These are phyloP conservation scores for Erebia epiphron DNA, from an alignment of 2,888 invertebrate genomes.

Conservation along the genomic window DNA sequence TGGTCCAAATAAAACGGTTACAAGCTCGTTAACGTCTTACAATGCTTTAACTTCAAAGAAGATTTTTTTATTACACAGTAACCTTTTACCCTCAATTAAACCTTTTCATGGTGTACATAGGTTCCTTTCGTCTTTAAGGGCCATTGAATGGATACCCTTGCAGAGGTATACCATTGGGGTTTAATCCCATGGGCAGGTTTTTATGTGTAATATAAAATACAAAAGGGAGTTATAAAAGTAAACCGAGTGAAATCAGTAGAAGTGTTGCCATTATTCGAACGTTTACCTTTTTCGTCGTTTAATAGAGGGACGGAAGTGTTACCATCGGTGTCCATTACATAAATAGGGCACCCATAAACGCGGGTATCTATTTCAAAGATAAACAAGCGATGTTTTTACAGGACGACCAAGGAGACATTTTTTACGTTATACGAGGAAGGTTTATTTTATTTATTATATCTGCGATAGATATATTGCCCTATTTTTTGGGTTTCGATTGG, in stretches of 20 bases:
- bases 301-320: constrained; percentile 13
- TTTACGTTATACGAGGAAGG: not conserved
- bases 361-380: constrained; percentile 13
- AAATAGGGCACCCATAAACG: constrained; percentile 16
- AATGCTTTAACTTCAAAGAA: constrained; percentile 5
- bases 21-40: constrained; percentile 11
- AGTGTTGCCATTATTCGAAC: constrained; percentile 20
- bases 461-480: not conserved
- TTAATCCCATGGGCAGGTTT: constrained; percentile 12
- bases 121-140: constrained; percentile 15
- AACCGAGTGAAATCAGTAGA: constrained; percentile 24
- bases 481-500: constrained; percentile 2
- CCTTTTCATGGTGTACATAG: constrained; percentile 8
- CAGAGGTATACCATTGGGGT: constrained; percentile 12
- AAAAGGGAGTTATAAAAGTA: constrained; percentile 19
- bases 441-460: not conserved
- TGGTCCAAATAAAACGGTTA: constrained; percentile 10
- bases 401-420: constrained; percentile 10
- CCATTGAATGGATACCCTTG: constrained; percentile 13
- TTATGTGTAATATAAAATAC: constrained; percentile 5
- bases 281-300: constrained; percentile 14
- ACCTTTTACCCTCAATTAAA: constrained; percentile 18
- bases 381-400: constrained; percentile 10
- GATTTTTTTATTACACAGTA: constrained; percentile 9
- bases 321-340: constrained; percentile 11